These are phyloP conservation scores for Margaritifera margaritifera DNA, from an alignment of 2,888 invertebrate species.

Conservation along the genomic window DNA sequence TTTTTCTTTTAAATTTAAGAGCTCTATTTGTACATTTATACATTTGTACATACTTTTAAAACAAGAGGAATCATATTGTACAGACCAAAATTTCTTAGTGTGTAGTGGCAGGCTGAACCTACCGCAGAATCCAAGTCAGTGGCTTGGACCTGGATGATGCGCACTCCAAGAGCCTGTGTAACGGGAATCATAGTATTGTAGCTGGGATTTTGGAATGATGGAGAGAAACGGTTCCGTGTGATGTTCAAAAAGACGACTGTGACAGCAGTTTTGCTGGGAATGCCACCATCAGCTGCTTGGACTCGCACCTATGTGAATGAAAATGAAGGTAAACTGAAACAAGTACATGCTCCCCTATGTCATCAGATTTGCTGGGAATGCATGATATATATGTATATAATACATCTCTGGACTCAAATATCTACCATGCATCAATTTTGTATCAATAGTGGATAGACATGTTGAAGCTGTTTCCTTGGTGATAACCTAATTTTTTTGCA, in stretches of 20 bases:
- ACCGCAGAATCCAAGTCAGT: slow-evolving; percentile 46
- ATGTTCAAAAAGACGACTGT: slow-evolving; percentile 59
- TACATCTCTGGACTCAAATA: too few relatives aligned
- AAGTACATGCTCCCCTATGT: neutral
- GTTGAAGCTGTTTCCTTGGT: too few relatives aligned
- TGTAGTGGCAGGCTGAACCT: slow-evolving; percentile 16
- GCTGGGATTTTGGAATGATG: slow-evolving; percentile 36
- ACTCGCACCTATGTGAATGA: slow-evolving; percentile 51
- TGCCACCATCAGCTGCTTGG: slow-evolving; percentile 59
- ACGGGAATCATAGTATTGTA: slow-evolving; percentile 38
- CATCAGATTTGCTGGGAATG: too few relatives aligned
- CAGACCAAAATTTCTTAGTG: too few relatives aligned
- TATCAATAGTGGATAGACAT: too few relatives aligned
- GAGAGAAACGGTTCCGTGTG: slow-evolving; percentile 62
- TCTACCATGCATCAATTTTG: too few relatives aligned
- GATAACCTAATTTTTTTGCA: too few relatives aligned
- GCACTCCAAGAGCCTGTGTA: slow-evolving; percentile 39
- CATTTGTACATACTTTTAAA: too few relatives aligned
- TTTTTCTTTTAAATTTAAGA: too few relatives aligned
- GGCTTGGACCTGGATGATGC: slow-evolving; percentile 36
- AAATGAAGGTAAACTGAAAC: slow-evolving; percentile 2
- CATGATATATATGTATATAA: too few relatives aligned
- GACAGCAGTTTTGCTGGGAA: slow-evolving; percentile 50
- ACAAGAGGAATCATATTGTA: too few relatives aligned
- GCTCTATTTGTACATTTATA: too few relatives aligned